Percentiles rank a stretch among this genome's conserved stretches.
Conservation (phyloP, 1,140 invertebrate species). For the Wasmannia auropunctata region DNA sequence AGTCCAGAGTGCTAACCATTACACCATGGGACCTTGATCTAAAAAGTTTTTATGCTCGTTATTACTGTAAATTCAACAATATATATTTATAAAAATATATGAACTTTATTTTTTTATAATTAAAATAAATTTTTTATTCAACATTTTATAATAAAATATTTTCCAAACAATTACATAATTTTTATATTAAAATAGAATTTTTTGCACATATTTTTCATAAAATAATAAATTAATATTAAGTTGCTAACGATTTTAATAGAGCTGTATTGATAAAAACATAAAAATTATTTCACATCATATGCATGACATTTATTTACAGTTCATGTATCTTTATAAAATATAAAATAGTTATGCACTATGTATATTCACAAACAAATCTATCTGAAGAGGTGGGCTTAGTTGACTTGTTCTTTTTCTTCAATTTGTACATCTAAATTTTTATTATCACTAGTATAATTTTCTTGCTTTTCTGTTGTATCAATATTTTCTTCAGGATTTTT, state of each 20-base stretch:
- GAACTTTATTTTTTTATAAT: too few relatives aligned
- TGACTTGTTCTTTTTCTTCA: background rate
- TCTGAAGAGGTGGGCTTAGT: background rate
- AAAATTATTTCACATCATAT: slow-evolving; percentile 6
- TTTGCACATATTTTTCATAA: background rate
- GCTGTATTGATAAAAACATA: background rate
- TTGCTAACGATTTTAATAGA: background rate
- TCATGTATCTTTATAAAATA: background rate
- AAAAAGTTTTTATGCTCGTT: background rate
- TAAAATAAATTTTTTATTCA: too few relatives aligned
- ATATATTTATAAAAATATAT: background rate
- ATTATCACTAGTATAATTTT: background rate
- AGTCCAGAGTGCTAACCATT: slow-evolving; percentile 97
- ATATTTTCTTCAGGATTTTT: background rate
- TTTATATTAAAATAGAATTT: background rate
- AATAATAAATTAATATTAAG: background rate
- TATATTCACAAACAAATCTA: background rate
- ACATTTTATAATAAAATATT: too few relatives aligned
- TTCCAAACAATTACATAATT: too few relatives aligned
- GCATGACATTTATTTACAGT: background rate
- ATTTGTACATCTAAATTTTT: background rate
- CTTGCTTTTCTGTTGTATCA: background rate
- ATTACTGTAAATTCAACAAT: background rate
- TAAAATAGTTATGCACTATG: background rate
- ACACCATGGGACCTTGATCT: slow-evolving; percentile 91